phyloP scores from a whole-genome alignment of 2,888 invertebrate species.

The Sipha maydis region DNA sequence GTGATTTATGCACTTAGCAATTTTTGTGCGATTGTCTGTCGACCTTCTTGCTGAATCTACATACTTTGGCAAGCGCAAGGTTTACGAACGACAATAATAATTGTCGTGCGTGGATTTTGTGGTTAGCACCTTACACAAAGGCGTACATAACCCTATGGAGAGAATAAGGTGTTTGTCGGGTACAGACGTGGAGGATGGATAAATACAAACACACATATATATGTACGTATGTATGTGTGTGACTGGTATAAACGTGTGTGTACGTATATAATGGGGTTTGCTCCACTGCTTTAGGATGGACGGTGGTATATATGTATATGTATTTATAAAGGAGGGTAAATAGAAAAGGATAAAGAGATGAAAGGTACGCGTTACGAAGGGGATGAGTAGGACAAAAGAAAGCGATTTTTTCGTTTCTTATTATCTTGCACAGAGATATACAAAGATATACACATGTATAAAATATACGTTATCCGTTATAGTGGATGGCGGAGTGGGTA shows the following conservation, averaged over 20 bases:
- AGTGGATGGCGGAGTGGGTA: neutral
- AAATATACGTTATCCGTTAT: neutral
- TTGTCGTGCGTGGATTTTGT: neutral
- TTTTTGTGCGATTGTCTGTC: too few relatives aligned
- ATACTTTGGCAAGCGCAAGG: neutral
- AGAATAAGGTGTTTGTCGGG: neutral
- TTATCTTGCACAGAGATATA: neutral
- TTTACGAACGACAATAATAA: neutral
- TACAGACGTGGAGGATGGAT: neutral
- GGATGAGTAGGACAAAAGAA: neutral
- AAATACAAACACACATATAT: neutral
- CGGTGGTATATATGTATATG: neutral
- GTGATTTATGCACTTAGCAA: too few relatives aligned
- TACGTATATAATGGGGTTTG: neutral
- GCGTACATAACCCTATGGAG: neutral
- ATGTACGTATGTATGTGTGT: neutral
- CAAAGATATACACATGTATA: neutral
- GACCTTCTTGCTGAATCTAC: neutral
- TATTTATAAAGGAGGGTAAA: neutral
- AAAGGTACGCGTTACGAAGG: neutral
- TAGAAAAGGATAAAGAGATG: neutral
- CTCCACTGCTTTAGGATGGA: neutral
- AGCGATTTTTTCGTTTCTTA: constrained; percentile 26
- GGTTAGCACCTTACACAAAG: neutral
- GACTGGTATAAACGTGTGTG: neutral